Conservation (phyloP, 2,888 invertebrate species). For the Antheraea yamamai region DNA sequence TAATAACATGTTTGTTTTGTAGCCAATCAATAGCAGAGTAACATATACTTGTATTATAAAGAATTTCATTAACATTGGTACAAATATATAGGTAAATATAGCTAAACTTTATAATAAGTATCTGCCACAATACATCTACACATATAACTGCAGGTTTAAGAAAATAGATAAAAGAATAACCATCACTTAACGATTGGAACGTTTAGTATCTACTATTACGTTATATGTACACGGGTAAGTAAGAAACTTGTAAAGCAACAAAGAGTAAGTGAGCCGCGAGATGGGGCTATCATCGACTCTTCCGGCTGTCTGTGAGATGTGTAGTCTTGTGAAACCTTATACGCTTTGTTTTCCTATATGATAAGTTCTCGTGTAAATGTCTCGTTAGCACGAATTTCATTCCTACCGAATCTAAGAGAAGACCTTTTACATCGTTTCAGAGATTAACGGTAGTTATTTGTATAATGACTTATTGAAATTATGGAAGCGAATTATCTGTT, state of each 20-base stretch:
- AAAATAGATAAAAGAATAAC: too few relatives aligned
- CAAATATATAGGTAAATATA: too few relatives aligned
- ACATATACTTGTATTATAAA: too few relatives aligned
- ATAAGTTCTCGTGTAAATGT: conserved; percentile 21
- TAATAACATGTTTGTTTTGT: too few relatives aligned
- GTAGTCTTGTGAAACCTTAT: conserved; percentile 19
- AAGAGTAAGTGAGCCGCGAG: conserved; percentile 25
- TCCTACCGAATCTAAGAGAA: conserved; percentile 25
- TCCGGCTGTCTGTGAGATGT: conserved; percentile 25
- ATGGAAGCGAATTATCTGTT: conserved; percentile 11
- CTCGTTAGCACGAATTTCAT: conserved; percentile 31
- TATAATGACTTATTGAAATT: conserved; percentile 11
- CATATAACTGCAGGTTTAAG: too few relatives aligned
- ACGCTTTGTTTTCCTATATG: conserved; percentile 15
- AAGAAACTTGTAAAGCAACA: conserved; percentile 19
- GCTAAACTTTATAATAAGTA: too few relatives aligned
- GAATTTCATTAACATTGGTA: too few relatives aligned
- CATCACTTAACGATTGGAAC: background rate
- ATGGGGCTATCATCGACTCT: conserved; percentile 25
- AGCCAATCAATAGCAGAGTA: too few relatives aligned
- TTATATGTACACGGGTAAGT: conserved; percentile 15
- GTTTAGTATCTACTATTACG: conserved; percentile 29
- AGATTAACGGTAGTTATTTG: background rate
- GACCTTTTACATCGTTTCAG: conserved; percentile 14
- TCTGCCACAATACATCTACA: too few relatives aligned